These are phyloP conservation scores for Heliconius congener DNA, from an alignment of 1,140 invertebrate species.

Conservation along the genomic window DNA sequence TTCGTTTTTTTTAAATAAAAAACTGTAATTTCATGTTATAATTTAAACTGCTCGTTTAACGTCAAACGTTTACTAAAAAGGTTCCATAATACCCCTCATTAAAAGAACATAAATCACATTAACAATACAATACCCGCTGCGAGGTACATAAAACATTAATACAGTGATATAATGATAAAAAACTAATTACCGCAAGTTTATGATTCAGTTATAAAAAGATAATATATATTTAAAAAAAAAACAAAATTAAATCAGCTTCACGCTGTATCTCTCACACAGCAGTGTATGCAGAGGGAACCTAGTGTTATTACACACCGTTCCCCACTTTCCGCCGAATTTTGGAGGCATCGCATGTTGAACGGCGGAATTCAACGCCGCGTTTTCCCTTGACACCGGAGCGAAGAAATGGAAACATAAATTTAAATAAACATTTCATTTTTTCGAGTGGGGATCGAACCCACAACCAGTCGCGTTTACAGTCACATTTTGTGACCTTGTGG, in stretches of 20 bases:
- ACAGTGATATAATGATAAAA: constrained; percentile 3
- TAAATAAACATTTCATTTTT: too few relatives aligned
- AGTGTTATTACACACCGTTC: not conserved
- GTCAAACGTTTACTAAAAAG: not conserved
- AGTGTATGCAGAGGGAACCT: not conserved
- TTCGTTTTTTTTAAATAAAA: too few relatives aligned
- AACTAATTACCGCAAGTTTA: not conserved
- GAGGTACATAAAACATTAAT: constrained; percentile 14
- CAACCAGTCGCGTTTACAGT: too few relatives aligned
- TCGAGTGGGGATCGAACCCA: too few relatives aligned
- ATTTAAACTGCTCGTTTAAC: not conserved
- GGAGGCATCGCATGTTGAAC: not conserved
- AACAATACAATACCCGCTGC: constrained; percentile 13
- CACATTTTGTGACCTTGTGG: not conserved
- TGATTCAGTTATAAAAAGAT: not conserved
- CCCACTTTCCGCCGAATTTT: not conserved
- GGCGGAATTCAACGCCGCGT: too few relatives aligned
- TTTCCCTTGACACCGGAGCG: too few relatives aligned
- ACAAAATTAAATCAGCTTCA: too few relatives aligned
- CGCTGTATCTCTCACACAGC: too few relatives aligned
- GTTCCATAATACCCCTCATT: not conserved
- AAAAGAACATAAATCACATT: constrained; percentile 5
- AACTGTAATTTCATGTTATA: too few relatives aligned
- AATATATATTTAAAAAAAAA: too few relatives aligned
- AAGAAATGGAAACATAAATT: too few relatives aligned